These are phyloP conservation scores for Trididemnum clinides DNA, from an alignment of 23 tunicate species.

Conservation along the genomic window DNA sequence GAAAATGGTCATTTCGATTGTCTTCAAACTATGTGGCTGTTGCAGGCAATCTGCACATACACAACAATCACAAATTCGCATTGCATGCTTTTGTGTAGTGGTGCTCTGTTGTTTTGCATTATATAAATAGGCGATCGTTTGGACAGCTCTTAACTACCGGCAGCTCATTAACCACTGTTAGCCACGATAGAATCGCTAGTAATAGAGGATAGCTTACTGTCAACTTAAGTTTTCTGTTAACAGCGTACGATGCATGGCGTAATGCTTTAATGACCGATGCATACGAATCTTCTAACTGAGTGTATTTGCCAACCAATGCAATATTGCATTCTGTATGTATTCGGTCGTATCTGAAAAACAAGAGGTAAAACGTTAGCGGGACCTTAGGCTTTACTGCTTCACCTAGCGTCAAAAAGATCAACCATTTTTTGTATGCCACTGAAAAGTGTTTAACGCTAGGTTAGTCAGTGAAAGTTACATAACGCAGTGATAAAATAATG, in stretches of 20 bases:
- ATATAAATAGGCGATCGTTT: background rate
- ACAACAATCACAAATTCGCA: background rate
- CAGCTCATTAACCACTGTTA: background rate
- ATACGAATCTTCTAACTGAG: conserved; percentile 86
- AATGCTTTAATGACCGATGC: conserved; percentile 96
- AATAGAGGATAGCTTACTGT: conserved; percentile 34
- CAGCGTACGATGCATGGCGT: conserved; percentile 71
- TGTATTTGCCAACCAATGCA: conserved; percentile 94
- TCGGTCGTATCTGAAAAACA: conserved; percentile 83
- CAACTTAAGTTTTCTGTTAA: conserved; percentile 73
- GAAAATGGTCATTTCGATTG: too few relatives aligned
- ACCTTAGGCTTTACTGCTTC: too few relatives aligned
- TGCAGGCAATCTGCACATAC: too few relatives aligned
- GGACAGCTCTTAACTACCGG: too few relatives aligned
- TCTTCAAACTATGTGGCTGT: too few relatives aligned
- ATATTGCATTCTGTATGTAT: conserved; percentile 49
- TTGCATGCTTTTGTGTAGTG: background rate
- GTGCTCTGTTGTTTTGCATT: too few relatives aligned
- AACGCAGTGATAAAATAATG: too few relatives aligned
- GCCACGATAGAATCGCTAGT: background rate
- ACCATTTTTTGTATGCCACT: too few relatives aligned
- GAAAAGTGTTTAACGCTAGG: too few relatives aligned
- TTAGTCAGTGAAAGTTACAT: too few relatives aligned
- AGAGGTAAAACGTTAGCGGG: too few relatives aligned
- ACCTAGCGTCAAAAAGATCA: too few relatives aligned